These are phyloP conservation scores for Diaperis boleti DNA, from an alignment of 2,888 invertebrate species.

Conservation along the genomic window DNA sequence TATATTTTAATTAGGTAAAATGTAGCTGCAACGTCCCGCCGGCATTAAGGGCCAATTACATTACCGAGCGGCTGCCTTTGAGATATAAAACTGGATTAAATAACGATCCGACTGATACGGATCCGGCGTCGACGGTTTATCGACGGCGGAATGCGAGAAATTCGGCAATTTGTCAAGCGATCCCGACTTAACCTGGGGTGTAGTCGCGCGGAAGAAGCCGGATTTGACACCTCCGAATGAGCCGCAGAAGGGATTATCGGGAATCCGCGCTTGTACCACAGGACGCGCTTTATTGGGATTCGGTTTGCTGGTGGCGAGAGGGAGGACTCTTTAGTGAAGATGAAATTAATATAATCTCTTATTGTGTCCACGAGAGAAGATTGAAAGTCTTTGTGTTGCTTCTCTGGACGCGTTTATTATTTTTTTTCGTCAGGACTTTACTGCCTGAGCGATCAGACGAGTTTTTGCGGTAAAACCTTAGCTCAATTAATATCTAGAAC, in stretches of 20 bases:
- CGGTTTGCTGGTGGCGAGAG: too few species aligned
- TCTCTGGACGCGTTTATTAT: too few species aligned
- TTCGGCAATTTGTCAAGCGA: conserved; percentile 36
- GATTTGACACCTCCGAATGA: neutral
- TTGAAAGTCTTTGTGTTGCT: too few species aligned
- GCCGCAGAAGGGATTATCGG: neutral
- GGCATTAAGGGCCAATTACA: conserved; percentile 44
- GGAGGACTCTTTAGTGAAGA: too few species aligned
- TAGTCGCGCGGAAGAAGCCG: neutral
- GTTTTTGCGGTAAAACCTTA: too few species aligned
- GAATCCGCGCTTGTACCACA: too few species aligned
- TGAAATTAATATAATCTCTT: too few species aligned
- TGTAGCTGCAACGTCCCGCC: conserved; percentile 43
- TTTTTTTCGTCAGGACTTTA: too few species aligned
- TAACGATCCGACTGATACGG: conserved; percentile 43
- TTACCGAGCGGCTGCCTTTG: conserved; percentile 44
- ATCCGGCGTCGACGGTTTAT: conserved; percentile 35
- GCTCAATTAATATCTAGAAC: too few species aligned
- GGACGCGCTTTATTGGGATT: too few species aligned
- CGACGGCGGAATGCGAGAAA: conserved; percentile 35
- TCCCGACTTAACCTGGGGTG: neutral
- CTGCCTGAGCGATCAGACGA: too few species aligned
- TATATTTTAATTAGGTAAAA: conserved; percentile 55
- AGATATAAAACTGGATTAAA: conserved; percentile 45
- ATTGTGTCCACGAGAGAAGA: too few species aligned